Conservation (phyloP, 53 echinoderm and acorn worm species). For the Henricia sp. region DNA sequence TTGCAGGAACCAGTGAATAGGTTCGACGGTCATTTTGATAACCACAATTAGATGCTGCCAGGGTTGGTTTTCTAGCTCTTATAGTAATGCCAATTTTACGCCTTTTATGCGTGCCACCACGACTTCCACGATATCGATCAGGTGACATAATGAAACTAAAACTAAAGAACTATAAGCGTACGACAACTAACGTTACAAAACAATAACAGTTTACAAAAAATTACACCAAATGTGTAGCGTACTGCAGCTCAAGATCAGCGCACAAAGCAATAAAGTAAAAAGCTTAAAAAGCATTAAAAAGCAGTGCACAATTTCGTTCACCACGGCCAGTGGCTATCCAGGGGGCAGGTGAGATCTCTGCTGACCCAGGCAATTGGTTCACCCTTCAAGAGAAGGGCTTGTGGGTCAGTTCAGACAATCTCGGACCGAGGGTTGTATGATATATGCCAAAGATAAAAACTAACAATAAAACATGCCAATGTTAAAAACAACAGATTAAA, state of each 20-base stretch:
- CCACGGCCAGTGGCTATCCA: too few relatives aligned
- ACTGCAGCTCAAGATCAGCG: neutral
- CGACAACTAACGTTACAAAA: neutral
- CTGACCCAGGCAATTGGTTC: too few relatives aligned
- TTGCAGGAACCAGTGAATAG: too few relatives aligned
- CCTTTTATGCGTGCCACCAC: neutral
- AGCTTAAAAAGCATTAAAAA: neutral
- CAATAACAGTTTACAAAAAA: neutral
- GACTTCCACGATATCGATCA: neutral
- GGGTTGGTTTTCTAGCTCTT: neutral
- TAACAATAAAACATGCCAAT: too few relatives aligned
- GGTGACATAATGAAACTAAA: neutral
- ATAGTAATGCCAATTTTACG: neutral
- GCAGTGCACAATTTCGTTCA: too few relatives aligned
- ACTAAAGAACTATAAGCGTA: neutral
- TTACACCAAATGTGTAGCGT: neutral
- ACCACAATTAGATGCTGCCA: neutral
- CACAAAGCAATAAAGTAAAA: neutral
- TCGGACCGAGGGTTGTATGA: too few relatives aligned
- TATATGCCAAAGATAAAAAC: too few relatives aligned
- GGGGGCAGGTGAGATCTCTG: too few relatives aligned
- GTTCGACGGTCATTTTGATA: neutral
- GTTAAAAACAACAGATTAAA: too few relatives aligned
- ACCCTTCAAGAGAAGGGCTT: too few relatives aligned
- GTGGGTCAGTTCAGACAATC: too few relatives aligned